A percentile compares a stretch with the other conserved stretches of the same genome.
phyloP scores from a whole-genome alignment of 2,797 vertebrate genomes.

The Acridotheres tristis region DNA sequence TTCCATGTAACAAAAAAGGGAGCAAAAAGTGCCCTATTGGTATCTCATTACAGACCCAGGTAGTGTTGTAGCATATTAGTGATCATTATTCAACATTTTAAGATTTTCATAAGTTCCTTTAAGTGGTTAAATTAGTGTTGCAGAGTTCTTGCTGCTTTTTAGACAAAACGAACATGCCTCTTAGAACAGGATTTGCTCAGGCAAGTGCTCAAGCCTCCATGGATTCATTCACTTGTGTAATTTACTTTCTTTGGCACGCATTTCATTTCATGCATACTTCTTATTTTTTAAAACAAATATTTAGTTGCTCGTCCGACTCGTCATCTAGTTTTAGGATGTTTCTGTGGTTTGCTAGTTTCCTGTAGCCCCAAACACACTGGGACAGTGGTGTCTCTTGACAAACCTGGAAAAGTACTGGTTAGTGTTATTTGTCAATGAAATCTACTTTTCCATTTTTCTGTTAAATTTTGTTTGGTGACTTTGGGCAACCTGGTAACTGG shows the following conservation, averaged over 20 bases:
- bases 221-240: conserved; percentile 15
- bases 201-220: neutral
- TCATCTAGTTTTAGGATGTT: neutral
- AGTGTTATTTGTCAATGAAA: neutral
- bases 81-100: neutral
- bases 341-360: neutral
- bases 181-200: neutral
- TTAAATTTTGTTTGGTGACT: neutral
- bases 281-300: neutral
- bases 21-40: neutral
- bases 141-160: neutral
- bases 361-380: neutral
- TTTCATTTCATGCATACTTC: neutral
- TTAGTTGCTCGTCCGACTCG: neutral
- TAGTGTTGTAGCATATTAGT: neutral
- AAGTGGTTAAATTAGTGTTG: neutral
- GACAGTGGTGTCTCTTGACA: neutral
- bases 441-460: neutral
- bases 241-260: neutral
- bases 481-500: neutral
- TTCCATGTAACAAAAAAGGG: neutral
- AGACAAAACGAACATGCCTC: neutral
- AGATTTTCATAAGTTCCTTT: neutral
- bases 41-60: neutral
- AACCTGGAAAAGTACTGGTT: neutral